Evolutionary conservation across 2,888 invertebrate species (phyloP), one percentile per base, ranked within the genome.

Genomic region (Trissolcus japonicus): DNA sequence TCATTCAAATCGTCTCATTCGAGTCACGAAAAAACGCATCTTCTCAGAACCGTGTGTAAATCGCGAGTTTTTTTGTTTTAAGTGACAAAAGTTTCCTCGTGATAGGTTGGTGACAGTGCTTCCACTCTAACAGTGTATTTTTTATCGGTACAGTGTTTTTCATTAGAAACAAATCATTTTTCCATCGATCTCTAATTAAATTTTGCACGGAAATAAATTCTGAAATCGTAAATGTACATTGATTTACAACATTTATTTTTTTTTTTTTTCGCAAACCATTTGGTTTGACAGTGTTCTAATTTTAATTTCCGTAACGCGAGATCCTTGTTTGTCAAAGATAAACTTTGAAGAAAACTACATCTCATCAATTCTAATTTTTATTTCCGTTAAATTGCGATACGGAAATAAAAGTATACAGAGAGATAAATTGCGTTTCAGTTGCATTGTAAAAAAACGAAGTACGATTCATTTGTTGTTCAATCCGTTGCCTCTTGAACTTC

Each of bases 101-200:
- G 71, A 59, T 66, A 62, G 51, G 62, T 71, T 62, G 43, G 62
- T 62, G 71, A 43, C 54, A 61, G 71, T 71, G 71, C 11, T 51
- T 41, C 48, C 14, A 16, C n/a, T n/a, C n/a, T n/a, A n/a, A n/a
- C 9, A 17, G 35, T 35, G 35, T 6, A 35, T 11, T 35, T 11
- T 35, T 35, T 11, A 9, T 25, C 25, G 4, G 4, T 6, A 35
- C 9, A 35, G 35, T 35, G 51, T 1, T 17, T 51, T 46, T 48
- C 46, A 46, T 43, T 57, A 1, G 11, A 35, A n/a, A 35, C 2
- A 19, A 35, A 9, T 11, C 35, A 35, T 35, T 35, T 35, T 35
- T 35, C 9, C 11, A 9, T 35, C 9, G 0, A 35, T 35, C 4
- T 29, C 7, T 0, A 11, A n/a, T 54, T 35, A 25, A 54, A 54